These are phyloP conservation scores for Syngnathus rostellatus DNA, from an alignment of 2,797 vertebrate species.

Conservation along the genomic window DNA sequence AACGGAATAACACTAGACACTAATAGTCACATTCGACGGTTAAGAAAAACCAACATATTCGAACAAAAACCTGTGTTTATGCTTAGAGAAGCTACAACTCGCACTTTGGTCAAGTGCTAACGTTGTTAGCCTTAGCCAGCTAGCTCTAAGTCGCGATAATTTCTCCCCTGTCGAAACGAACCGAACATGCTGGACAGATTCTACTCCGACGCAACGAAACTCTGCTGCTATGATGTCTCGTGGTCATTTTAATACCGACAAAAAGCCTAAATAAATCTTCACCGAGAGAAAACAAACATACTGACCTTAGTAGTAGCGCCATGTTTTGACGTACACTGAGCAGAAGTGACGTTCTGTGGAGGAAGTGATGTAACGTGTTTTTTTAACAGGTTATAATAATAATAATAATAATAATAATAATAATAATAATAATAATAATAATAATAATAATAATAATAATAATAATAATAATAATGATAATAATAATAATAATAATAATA, in stretches of 20 bases:
- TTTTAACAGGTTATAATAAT: too few relatives aligned
- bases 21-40: background rate
- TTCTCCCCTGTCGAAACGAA: background rate
- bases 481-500: background rate
- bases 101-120: background rate
- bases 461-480: too few relatives aligned
- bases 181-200: background rate
- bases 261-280: accelerated
- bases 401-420: too few relatives aligned
- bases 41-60: too few relatives aligned
- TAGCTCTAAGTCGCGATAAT: background rate
- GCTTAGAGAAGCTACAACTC: background rate
- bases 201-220: background rate
- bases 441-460: too few relatives aligned
- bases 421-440: too few relatives aligned
- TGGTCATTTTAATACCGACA: background rate
- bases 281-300: slow-evolving; percentile 8
- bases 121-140: slow-evolving; percentile 3
- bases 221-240: background rate
- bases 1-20: background rate
- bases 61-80: background rate
- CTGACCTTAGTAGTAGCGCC: slow-evolving; percentile 78
- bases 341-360: slow-evolving; percentile 57
- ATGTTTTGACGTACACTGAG: slow-evolving; percentile 46
- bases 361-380: background rate